Base-by-base conservation (phyloP, 2,113 vertebrate species). In the Pelusios castaneus region DNA sequence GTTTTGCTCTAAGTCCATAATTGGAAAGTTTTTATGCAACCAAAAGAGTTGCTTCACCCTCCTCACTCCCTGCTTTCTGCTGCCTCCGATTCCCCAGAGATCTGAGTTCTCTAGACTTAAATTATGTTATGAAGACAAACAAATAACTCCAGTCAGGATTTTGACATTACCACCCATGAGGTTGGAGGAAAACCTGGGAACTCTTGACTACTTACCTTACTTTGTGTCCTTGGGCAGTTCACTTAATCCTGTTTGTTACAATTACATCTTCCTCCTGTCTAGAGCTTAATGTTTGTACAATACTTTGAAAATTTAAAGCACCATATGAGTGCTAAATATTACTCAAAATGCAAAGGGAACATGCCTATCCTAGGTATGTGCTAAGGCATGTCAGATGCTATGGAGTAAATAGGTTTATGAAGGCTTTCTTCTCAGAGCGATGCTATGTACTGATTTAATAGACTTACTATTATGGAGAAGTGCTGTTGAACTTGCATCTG, bases 211-310 rank as follows among this genome's bases (percentile, higher is more conserved):
- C n/a, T 41, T 87, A 29, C 0, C 0, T 54, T 87, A 47, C 22
- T 90, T 47, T 87, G 60, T 95, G 80, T 38, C 86, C 77, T 58
- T 55, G 47, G 87, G 80, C 81, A 88, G 84, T 27, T 86, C 45
- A 31, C 83, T 79, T 80, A 82, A 82, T 47, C 41, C 70, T 75
- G 11, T 70, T n/a, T 24, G 47, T 88, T 84, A 34, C 83, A 19
- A 2, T 94, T 91, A 88, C 75, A 55, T 43, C 56, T 29, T 58
- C 25, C 34, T 58, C 85, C 70, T 73, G 84, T 75, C 88, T 17
- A 29, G 56, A 94, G 43, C 73, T 84, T 85, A 83, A 54, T 78
- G 81, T 84, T 92, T 89, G 29, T 89, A 91, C 51, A 88, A 83
- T 75, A 52, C 85, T 89, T 81, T 7, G 67, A 73, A 94, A 89